phyloP scores from a whole-genome alignment of 2,113 vertebrate species.

The Gobius niger region DNA sequence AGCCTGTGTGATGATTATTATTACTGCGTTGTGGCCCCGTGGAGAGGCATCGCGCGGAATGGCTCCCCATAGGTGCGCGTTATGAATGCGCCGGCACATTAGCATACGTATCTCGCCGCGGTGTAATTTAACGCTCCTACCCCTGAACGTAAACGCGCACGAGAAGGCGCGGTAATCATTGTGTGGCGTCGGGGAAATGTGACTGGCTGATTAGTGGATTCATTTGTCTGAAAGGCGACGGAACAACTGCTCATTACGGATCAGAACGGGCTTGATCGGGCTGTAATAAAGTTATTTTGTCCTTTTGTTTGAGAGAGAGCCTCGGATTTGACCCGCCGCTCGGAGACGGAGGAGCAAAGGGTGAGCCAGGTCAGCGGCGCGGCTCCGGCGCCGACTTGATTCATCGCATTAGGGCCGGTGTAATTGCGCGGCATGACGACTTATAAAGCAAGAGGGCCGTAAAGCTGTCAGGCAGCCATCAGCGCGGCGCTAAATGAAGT shows the following conservation, averaged over 20 bases:
- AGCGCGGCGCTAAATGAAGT: constrained; percentile 88
- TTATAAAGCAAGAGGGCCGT: constrained; percentile 84
- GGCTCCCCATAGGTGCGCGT: neutral
- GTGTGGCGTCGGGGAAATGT: neutral
- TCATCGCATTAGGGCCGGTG: constrained; percentile 92
- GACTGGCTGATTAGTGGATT: constrained; percentile 35
- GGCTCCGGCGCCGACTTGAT: constrained; percentile 88
- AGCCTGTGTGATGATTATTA: neutral
- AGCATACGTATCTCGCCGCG: neutral
- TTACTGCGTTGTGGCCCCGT: neutral
- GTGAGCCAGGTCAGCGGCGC: constrained; percentile 80
- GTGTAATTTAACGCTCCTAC: neutral
- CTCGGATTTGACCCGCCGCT: constrained; percentile 81
- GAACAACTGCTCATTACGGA: constrained; percentile 27
- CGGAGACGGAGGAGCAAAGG: constrained; percentile 72
- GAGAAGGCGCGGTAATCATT: constrained; percentile 4
- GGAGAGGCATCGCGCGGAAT: neutral
- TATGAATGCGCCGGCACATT: neutral
- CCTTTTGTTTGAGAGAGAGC: constrained; percentile 74
- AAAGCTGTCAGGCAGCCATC: constrained; percentile 94
- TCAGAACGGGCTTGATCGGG: constrained; percentile 21
- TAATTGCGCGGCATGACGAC: constrained; percentile 89
- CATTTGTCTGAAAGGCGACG: constrained; percentile 19
- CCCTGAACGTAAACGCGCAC: constrained; percentile 12
- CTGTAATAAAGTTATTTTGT: constrained; percentile 52